Evolutionary conservation across 2,113 vertebrate species (phyloP), one percentile per base, ranked within the genome.

Genomic region (Papio anubis): DNA sequence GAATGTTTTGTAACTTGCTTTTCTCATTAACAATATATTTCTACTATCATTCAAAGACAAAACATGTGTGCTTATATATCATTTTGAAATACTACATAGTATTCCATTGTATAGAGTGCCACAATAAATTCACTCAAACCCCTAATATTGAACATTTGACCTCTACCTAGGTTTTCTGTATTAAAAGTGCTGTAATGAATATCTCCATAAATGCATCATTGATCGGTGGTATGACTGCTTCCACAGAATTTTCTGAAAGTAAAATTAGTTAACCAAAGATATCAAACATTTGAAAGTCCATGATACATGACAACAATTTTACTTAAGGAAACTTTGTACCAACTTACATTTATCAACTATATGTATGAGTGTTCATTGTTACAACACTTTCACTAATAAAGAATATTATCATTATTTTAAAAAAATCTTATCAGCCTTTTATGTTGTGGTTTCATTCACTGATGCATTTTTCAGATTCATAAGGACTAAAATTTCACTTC

Each of bases 1-100:
- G 27, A 95, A 68, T 79, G 72, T 83, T 89, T 94, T 95, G 5
- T 76, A 96, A 92, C 45, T 82, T 88, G n/a, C 17, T 88, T 94
- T 89, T 88, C 50, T 88, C 40, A 40, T 93, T 93, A 97, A 57
- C 1, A 87, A 35, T 43, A 18, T 59, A 83, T 87, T 87, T 10
- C 9, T 43, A 45, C 61, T 64, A 55, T 48, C 21, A 70, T 38
- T 89, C 10, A 59, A 96, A 93, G 52, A 9, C 18, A 92, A 75
- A 43, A 50, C 6, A 85, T 48, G 17, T n/a, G 14, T 91, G 6
- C 16, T 43, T 95, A 57, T 57, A 32, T 0, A 78, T 52, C 21
- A 79, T 75, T 89, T 92, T 94, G 14, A 78, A 79, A 52, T 83
- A 57, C 8, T 89, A 18, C 7, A 43, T 23, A 90, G 8, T 38